Percentiles rank a stretch among this genome's conserved stretches.
Evolutionary conservation across 2,113 vertebrate species (phyloP).

Genomic region (Neofelis nebulosa): DNA sequence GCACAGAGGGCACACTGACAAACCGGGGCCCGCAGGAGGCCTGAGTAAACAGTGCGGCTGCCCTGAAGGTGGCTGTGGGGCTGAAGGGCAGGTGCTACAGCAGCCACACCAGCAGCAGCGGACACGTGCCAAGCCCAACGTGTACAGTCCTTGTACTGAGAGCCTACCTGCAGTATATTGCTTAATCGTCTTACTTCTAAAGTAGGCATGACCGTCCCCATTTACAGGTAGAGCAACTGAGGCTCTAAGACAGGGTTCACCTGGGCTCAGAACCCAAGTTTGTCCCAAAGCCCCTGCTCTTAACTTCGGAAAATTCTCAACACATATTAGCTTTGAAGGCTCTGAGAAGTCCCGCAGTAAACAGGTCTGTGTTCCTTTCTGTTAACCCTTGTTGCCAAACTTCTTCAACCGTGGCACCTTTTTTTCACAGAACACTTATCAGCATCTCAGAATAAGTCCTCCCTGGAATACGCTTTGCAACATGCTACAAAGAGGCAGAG

Average conservation of each 20-base stretch:
- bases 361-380: not conserved
- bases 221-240: not conserved
- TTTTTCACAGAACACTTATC: not conserved
- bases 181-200: not conserved
- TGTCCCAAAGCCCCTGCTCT: not conserved
- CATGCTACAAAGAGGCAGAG: not conserved
- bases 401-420: not conserved
- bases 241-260: not conserved
- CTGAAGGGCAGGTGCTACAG: not conserved
- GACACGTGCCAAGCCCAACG: fast-evolving
- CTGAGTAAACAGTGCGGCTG: not conserved
- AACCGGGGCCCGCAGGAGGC: not conserved
- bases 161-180: not conserved
- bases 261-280: not conserved
- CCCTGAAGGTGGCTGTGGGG: not conserved
- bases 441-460: not conserved
- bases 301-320: not conserved
- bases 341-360: not conserved
- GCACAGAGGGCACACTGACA: not conserved
- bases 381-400: not conserved
- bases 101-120: not conserved
- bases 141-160: fast-evolving
- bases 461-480: not conserved
- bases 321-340: not conserved
- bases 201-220: too few relatives aligned